phyloP scores from a whole-genome alignment of 1,140 invertebrate genomes.

The Anthonomus grandis region DNA sequence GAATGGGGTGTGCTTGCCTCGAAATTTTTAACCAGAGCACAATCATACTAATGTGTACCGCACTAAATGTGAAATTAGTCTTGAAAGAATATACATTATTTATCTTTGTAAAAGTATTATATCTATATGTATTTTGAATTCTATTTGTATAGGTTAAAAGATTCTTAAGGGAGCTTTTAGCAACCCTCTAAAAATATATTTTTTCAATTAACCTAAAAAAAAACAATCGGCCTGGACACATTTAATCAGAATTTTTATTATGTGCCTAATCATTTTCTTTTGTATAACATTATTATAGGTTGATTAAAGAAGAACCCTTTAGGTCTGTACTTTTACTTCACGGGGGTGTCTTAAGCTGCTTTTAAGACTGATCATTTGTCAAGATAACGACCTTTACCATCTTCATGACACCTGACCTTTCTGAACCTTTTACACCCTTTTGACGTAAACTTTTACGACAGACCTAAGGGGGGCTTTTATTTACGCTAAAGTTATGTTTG shows the following conservation, averaged over 20 bases:
- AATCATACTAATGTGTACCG: constrained; percentile 36
- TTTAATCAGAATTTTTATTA: background rate
- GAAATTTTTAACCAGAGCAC: constrained; percentile 31
- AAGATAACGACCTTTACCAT: too few relatives aligned
- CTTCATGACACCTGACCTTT: too few relatives aligned
- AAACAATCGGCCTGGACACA: constrained; percentile 7
- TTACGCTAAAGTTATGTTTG: too few relatives aligned
- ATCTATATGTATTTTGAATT: constrained; percentile 20
- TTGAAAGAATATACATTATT: constrained; percentile 17
- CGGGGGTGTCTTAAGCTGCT: too few relatives aligned
- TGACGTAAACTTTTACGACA: too few relatives aligned
- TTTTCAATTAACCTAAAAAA: constrained; percentile 16
- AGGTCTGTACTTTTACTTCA: too few relatives aligned
- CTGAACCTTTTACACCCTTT: too few relatives aligned
- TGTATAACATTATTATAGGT: too few relatives aligned
- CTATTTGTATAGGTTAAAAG: background rate
- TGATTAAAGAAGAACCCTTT: too few relatives aligned
- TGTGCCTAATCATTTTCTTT: too few relatives aligned
- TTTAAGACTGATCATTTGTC: too few relatives aligned
- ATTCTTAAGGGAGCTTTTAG: background rate
- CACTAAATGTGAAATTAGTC: constrained; percentile 19
- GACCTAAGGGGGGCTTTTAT: too few relatives aligned
- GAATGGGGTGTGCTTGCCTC: constrained; percentile 25
- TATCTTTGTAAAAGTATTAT: constrained; percentile 17
- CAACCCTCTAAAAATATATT: constrained; percentile 9